Percentiles rank a stretch among this genome's conserved stretches.
Conservation (phyloP, 2,797 vertebrate genomes). For the Anableps anableps region DNA sequence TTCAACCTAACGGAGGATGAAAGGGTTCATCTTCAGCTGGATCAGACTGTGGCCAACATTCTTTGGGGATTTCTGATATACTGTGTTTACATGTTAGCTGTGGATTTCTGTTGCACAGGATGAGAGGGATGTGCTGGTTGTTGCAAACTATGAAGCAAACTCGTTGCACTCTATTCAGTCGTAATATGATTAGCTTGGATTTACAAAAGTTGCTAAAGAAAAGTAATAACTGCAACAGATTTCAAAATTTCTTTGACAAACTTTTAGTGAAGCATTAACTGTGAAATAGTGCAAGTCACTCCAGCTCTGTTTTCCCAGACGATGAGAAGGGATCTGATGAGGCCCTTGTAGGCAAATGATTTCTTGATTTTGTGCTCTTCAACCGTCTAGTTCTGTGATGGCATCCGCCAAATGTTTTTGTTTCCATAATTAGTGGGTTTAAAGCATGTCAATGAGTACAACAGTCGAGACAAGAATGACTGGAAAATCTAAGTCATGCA, state of each 20-base stretch:
- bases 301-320: conserved; percentile 41
- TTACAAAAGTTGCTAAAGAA: neutral
- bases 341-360: conserved; percentile 65
- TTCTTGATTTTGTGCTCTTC: conserved; percentile 50
- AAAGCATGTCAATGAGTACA: conserved; percentile 28
- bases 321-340: conserved; percentile 38
- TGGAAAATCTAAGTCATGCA: neutral
- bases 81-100: too few relatives aligned
- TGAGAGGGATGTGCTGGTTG: neutral
- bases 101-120: neutral
- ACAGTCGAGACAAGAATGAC: conserved; percentile 6
- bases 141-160: too few relatives aligned
- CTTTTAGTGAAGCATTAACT: conserved; percentile 73
- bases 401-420: conserved; percentile 40
- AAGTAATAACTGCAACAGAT: neutral
- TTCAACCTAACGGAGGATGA: conserved; percentile 85
- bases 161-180: neutral
- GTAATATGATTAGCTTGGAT: neutral
- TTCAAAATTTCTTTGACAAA: neutral
- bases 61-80: conserved; percentile 36
- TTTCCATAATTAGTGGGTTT: conserved; percentile 50
- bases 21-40: conserved; percentile 44
- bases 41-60: conserved; percentile 47
- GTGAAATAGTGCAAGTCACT: conserved; percentile 75
- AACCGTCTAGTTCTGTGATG: conserved; percentile 10